Evolutionary conservation across 2,113 vertebrate species (phyloP), one percentile per base, ranked within the genome.

Genomic region (Cebidichthys violaceus): DNA sequence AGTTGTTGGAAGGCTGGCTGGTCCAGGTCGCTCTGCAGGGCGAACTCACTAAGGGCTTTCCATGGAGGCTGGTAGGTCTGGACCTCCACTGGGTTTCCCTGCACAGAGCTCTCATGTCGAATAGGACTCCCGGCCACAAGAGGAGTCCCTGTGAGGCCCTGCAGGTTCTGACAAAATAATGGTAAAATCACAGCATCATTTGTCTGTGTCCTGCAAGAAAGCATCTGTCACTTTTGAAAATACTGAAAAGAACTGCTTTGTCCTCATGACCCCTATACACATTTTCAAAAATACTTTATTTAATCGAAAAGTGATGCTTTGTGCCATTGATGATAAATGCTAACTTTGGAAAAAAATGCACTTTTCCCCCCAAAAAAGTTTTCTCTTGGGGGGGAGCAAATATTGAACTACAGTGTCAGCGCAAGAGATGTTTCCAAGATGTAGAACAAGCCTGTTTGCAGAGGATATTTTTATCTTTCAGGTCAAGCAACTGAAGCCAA

Each of bases 41-140:
- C 97, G 61, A 99, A 99, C 74, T 98, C 96, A 77, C 96, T 98
- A 76, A 99, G 96, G 0, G 97, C 96, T 87, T 99, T 99, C 97
- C 97, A 99, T 0, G 97, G 97, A 0, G 97, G 97, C 88, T 99
- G 97, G 85, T 97, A 97, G 8, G 96, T 97, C 94, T 99, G 97
- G 50, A 98, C 97, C 93, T 99, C 98, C 55, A 98, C 97, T 0
- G 96, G 96, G 74, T 94, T 97, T 55, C 96, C 96, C 82, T 97
- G 96, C 71, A 97, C 92, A 0, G 96, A 95, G 80, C 94, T 96
- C 72, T 98, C 97, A 57, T 98, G 97, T 20, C 96, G 95, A 55
- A 99, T 96, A 33, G 97, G 97, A 89, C 97, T 98, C 50, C 96
- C 96, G 0, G 97, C 96, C 43, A 98, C 96, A 41, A 98, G 93